Base-by-base conservation (phyloP, 1,140 invertebrate species). In the Drosophila repleta region DNA sequence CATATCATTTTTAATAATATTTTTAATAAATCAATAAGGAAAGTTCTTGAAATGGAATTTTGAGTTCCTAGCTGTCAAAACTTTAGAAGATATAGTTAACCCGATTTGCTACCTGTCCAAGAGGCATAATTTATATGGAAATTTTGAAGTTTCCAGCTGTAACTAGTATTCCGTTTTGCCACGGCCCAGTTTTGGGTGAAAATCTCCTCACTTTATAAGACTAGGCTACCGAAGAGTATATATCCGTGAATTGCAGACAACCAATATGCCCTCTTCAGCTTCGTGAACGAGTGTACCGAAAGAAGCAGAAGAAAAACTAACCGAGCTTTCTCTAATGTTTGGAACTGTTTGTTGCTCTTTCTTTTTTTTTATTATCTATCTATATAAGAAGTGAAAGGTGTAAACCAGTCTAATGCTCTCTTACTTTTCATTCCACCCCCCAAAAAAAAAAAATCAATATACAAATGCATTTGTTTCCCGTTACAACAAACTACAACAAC, bases 321-420 rank as follows among this genome's bases (percentile, higher is more conserved):
- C 48, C 55, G 29, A 65, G 69, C 76, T 75, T 67, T 63, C 48
- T 68, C 65, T 76, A 74, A 70, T 52, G 74, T 75, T 62, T 74
- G 66, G 69, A 76, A 57, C 60, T 76, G 55, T 75, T 81, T 55
- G 63, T 73, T 73, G 52, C 56, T 69, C 56, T 69, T 72, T 13
- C 3, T 35, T 67, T 29, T 2, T 68, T 72, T 29, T 4, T 29
- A 35, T 13, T 35, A 35, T 35, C 32, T 76, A 63, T 62, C 43
- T 62, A 29, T 57, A 72, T 83, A 83, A 76, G 76, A 74, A 71
- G 62, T 64, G 58, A 79, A 76, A 83, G 68, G 75, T 66, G 56
- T 74, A 87, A 66, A 78, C 62, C 89, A 90, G 75, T 90, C 89
- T 90, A 90, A 90, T 90, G 70, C 78, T 90, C 89, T 90, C 82